Evolutionary conservation across 2,888 invertebrate genomes (phyloP).

Genomic region (Drosophila demipolita): DNA sequence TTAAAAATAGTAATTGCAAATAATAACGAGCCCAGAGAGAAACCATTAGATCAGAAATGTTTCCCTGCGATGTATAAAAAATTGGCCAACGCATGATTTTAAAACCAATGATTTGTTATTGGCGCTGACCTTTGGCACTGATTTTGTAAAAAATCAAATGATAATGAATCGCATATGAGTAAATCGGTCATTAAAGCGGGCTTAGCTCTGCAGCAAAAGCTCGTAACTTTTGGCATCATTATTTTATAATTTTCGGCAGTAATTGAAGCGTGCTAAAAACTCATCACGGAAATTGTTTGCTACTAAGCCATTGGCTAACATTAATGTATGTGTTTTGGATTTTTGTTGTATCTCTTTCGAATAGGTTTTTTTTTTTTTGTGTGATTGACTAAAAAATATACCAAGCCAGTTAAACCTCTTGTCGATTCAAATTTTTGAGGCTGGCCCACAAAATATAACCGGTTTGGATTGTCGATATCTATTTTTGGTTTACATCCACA

Average conservation of each 20-base stretch:
- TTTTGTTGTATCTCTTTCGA: conserved; percentile 3
- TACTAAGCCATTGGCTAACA: conserved; percentile 43
- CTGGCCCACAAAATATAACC: conserved; percentile 46
- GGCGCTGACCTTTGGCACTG: conserved; percentile 34
- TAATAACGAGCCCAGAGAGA: not conserved
- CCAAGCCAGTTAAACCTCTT: conserved; percentile 4
- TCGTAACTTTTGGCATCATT: conserved; percentile 51
- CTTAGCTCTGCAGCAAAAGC: conserved; percentile 20
- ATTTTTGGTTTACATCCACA: conserved; percentile 37
- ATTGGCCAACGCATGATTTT: not conserved
- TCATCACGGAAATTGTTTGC: conserved; percentile 58
- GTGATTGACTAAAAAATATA: conserved; percentile 2
- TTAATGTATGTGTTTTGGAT: conserved; percentile 6
- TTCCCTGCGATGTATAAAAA: not conserved
- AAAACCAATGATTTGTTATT: not conserved
- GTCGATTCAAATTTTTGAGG: conserved; percentile 42
- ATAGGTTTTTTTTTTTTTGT: not conserved
- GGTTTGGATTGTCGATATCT: conserved; percentile 35
- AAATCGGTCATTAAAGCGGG: conserved; percentile 58
- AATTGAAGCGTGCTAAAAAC: conserved; percentile 74
- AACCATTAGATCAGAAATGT: not conserved
- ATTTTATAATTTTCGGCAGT: conserved; percentile 58
- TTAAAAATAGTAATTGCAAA: not conserved
- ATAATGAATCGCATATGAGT: conserved; percentile 46
- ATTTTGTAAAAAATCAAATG: conserved; percentile 17